Evolutionary conservation across 2,797 vertebrate species (phyloP).

Genomic region (Thripadectes ignobilis): DNA sequence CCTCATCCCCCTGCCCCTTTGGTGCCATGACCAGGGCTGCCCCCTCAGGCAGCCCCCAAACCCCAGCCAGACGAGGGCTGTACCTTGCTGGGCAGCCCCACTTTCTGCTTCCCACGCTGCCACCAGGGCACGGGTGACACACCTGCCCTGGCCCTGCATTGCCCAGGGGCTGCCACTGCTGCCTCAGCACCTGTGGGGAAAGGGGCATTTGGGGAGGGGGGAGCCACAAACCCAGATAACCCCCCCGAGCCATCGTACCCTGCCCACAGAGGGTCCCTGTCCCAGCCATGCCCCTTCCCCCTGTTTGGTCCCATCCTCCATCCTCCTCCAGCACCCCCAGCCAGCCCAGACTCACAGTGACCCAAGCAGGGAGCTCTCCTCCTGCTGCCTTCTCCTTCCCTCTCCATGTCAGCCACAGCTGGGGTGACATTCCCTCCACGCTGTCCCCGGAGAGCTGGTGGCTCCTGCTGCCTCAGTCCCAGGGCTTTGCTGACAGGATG

Average conservation of each 20-base stretch:
- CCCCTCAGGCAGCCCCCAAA: not conserved
- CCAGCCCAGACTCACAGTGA: not conserved
- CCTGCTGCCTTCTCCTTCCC: not conserved
- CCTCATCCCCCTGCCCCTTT: fast-evolving
- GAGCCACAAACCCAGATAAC: not conserved
- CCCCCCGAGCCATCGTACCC: fast-evolving
- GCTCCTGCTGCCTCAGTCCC: fast-evolving
- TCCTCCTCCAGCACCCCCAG: too few relatives aligned
- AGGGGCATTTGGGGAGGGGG: fast-evolving
- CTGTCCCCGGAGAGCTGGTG: fast-evolving
- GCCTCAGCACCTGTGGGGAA: fast-evolving
- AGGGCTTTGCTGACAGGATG: fast-evolving
- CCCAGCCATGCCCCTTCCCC: fast-evolving
- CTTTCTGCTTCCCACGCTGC: not conserved
- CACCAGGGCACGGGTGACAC: not conserved
- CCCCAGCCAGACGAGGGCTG: not conserved
- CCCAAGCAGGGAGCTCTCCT: not conserved
- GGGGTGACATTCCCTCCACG: fast-evolving
- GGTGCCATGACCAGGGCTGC: fast-evolving
- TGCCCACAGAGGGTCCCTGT: not conserved
- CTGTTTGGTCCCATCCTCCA: fast-evolving
- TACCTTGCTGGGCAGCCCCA: not conserved
- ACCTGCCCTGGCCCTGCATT: fast-evolving
- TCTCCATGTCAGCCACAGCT: fast-evolving
- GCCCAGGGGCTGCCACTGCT: fast-evolving